phyloP scores from a whole-genome alignment of 2,888 invertebrate genomes.

The Apotomis capreana region DNA sequence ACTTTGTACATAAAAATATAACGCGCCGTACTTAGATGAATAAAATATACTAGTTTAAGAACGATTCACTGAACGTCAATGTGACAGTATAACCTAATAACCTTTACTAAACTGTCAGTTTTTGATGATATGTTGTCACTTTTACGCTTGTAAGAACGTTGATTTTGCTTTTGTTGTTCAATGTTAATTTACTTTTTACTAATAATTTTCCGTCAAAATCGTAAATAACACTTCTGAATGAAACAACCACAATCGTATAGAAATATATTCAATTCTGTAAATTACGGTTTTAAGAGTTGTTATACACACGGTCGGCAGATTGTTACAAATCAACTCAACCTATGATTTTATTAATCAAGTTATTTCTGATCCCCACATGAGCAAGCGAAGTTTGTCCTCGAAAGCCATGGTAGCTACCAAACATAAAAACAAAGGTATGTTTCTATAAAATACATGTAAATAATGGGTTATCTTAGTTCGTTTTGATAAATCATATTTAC shows the following conservation, averaged over 20 bases:
- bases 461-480: background rate
- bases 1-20: too few relatives aligned
- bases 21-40: too few relatives aligned
- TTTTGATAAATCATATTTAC: too few relatives aligned
- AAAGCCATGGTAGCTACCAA: slow-evolving; percentile 37
- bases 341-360: slow-evolving; percentile 11
- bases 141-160: slow-evolving; percentile 1
- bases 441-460: background rate
- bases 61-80: slow-evolving; percentile 2
- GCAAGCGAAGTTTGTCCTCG: slow-evolving; percentile 31
- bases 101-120: background rate
- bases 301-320: background rate
- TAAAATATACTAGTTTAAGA: background rate
- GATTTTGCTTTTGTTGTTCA: slow-evolving; percentile 1
- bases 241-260: background rate
- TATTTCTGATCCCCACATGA: slow-evolving; percentile 32
- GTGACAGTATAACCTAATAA: slow-evolving; percentile 6
- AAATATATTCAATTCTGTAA: background rate
- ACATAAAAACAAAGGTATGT: slow-evolving; percentile 37
- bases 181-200: background rate
- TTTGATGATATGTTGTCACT: slow-evolving; percentile 13
- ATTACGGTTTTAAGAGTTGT: background rate
- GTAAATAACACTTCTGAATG: background rate
- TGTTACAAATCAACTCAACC: background rate
- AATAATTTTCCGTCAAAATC: background rate